phyloP scores from a whole-genome alignment of 2,113 vertebrate species.

The Empidonax alnorum region DNA sequence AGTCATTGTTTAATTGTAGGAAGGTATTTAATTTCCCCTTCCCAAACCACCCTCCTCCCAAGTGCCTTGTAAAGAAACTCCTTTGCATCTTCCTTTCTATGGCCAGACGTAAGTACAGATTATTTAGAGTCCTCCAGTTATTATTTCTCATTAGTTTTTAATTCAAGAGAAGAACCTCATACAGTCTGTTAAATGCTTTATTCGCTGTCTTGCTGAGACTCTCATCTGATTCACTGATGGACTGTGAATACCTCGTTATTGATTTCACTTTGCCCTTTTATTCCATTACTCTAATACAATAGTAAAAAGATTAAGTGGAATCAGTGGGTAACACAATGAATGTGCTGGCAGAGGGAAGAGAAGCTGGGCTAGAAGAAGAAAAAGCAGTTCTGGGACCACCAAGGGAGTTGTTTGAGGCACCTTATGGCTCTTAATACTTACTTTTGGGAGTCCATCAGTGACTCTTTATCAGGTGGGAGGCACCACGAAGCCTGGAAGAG shows the following conservation, averaged over 20 bases:
- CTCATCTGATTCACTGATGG: not conserved
- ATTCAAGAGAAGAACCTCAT: not conserved
- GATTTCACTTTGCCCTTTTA: slow-evolving; percentile 28
- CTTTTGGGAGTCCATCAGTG: not conserved
- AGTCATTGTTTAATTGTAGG: not conserved
- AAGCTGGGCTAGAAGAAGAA: not conserved
- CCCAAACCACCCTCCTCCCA: not conserved
- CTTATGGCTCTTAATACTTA: not conserved
- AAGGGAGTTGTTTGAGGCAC: not conserved
- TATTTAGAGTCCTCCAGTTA: not conserved
- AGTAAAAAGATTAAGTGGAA: not conserved
- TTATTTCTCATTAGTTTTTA: slow-evolving; percentile 35
- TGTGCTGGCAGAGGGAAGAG: not conserved
- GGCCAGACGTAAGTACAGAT: not conserved
- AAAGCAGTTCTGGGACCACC: not conserved
- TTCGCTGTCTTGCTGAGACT: not conserved
- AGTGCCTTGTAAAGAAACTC: not conserved
- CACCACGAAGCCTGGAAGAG: not conserved
- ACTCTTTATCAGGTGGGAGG: not conserved
- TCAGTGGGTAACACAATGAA: not conserved
- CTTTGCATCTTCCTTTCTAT: not conserved
- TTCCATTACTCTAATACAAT: not conserved
- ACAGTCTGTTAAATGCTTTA: slow-evolving; percentile 1
- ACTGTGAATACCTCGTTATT: not conserved
- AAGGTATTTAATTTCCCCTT: not conserved